Evolutionary conservation across 2,797 vertebrate genomes (phyloP).

Genomic region (Spinus olivaceus): DNA sequence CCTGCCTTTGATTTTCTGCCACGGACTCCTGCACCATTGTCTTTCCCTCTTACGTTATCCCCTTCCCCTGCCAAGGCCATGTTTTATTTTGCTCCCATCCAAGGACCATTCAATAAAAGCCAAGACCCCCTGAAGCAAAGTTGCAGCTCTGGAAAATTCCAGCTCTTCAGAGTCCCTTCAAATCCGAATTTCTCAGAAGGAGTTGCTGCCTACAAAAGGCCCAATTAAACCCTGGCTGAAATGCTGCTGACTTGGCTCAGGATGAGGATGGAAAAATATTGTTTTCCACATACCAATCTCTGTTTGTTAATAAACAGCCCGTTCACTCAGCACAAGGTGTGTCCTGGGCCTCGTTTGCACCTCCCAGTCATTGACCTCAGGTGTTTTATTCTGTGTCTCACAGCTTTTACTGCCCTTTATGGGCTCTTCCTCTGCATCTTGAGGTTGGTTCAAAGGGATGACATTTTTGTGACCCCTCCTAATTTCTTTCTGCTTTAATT

Average conservation of each 20-base stretch:
- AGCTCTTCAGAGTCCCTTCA: not conserved
- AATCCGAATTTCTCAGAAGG: not conserved
- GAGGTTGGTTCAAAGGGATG: constrained; percentile 2
- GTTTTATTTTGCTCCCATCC: constrained; percentile 27
- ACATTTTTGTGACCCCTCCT: not conserved
- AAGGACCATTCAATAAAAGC: constrained; percentile 19
- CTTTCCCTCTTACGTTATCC: constrained; percentile 21
- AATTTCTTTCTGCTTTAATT: constrained; percentile 22
- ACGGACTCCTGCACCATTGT: constrained; percentile 10
- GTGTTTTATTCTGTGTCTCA: constrained; percentile 1
- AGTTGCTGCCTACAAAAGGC: not conserved
- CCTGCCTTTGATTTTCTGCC: constrained; percentile 45
- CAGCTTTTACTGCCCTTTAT: not conserved
- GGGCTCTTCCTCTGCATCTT: not conserved
- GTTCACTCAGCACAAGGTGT: not conserved
- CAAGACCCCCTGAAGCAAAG: constrained; percentile 47
- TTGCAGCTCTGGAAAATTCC: constrained; percentile 20
- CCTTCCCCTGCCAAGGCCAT: not conserved
- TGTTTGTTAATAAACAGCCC: not conserved
- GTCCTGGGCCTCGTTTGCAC: not conserved
- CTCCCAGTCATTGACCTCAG: not conserved
- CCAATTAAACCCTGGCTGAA: not conserved
- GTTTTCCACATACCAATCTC: not conserved
- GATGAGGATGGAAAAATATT: not conserved
- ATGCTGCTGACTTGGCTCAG: not conserved